phyloP scores from a whole-genome alignment of 2,888 invertebrate species.

The Catonia carolina region DNA sequence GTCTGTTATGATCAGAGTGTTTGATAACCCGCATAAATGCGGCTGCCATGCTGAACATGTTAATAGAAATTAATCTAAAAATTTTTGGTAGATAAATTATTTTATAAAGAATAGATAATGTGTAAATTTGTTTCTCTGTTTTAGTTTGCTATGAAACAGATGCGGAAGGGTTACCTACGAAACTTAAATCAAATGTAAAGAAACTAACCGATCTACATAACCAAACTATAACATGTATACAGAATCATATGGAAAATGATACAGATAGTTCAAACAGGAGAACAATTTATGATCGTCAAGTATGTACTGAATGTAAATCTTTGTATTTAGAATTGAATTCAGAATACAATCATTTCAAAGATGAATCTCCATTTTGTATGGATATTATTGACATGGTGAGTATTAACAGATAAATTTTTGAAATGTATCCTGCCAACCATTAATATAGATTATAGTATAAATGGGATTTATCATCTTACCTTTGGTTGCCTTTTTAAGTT shows the following conservation, averaged over 20 bases:
- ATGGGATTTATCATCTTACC: too few relatives aligned
- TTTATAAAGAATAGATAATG: too few relatives aligned
- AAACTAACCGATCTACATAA: slow-evolving; percentile 22
- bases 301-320: slow-evolving; percentile 51
- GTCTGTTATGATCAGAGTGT: too few relatives aligned
- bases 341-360: slow-evolving; percentile 53
- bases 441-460: too few relatives aligned
- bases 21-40: too few relatives aligned
- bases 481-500: background rate
- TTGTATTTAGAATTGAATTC: slow-evolving; percentile 50
- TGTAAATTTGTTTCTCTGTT: too few relatives aligned
- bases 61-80: too few relatives aligned
- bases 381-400: slow-evolving; percentile 54
- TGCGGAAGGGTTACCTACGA: slow-evolving; percentile 12
- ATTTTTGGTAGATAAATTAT: too few relatives aligned
- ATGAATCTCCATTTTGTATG: slow-evolving; percentile 56
- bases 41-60: too few relatives aligned
- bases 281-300: slow-evolving; percentile 25
- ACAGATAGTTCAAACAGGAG: slow-evolving; percentile 28
- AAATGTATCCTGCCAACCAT: too few relatives aligned
- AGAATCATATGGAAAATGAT: slow-evolving; percentile 41
- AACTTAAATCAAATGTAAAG: slow-evolving; percentile 19
- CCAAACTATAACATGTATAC: slow-evolving; percentile 27
- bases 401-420: too few relatives aligned
- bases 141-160: too few relatives aligned